Base-by-base conservation (phyloP, 2,113 vertebrate species). In the Leptosomus discolor region DNA sequence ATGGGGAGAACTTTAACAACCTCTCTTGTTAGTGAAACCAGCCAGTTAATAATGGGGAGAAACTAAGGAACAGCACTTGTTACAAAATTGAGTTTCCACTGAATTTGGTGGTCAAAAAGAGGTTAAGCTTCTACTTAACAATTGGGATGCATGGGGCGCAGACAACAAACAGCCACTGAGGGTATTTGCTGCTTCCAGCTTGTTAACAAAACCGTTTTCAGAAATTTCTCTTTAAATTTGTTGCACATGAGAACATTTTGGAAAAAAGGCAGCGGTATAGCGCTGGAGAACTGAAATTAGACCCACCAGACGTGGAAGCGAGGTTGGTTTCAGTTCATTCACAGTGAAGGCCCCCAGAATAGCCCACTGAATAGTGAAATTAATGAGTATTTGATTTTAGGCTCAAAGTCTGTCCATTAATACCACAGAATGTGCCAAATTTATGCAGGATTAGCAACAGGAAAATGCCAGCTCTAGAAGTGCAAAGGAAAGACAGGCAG, bases 281-380 rank as follows among this genome's bases (percentile, higher is more conserved):
- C 1, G 2, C 19, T 81, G n/a, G 29, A 80, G n/a, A 61, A 15
- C 32, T 80, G 77, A 70, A 43, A 43, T 57, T 32, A 56, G 23
- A 17, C 23, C 22, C 4, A 9, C 15, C 8, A 21, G 13, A 57
- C 9, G 8, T 6, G 6, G 21, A 83, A 74, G 19, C 3, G 1
- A 70, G 14, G 4, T 29, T 86, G 50, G 2, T 80, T 94, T 74
- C 14, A 7, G 12, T 69, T 85, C 9, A 29, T 65, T 88, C 9
- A 8, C 1, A 1, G 19, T 61, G 30, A 54, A 77, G 22, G 9
- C 76, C 20, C 4, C 6, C 1, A 5, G n/a, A 32, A 37, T n/a
- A 81, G 16, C 12, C 6, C 12, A 21, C 36, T 54, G 29, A 75
- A 39, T 68, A 68, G 22, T 41, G 8, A 75, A 36, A 56, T 79